phyloP scores from a whole-genome alignment of 2,113 vertebrate species.

The Clarias macrocephalus region DNA sequence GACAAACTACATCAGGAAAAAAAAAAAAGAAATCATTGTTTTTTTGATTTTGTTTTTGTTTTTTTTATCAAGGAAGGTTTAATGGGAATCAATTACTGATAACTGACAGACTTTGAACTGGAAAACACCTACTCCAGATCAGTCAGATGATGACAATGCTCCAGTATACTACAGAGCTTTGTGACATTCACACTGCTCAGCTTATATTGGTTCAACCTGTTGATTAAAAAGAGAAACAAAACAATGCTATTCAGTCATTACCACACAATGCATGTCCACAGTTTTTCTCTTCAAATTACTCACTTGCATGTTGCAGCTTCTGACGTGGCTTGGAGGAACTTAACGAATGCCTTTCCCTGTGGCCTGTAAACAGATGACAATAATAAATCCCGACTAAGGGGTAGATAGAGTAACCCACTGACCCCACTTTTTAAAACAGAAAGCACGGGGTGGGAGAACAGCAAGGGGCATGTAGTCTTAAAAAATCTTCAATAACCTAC shows the following conservation, averaged over 20 bases:
- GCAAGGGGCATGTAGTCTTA: background rate
- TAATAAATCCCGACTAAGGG: background rate
- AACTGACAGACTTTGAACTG: background rate
- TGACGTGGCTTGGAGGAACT: conserved; percentile 55
- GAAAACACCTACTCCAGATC: conserved; percentile 63
- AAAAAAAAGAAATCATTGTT: background rate
- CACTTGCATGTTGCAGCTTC: conserved; percentile 66
- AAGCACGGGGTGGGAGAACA: background rate
- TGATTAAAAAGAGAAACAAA: background rate
- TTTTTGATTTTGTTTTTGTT: too few species aligned
- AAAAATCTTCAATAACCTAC: background rate
- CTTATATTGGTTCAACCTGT: conserved; percentile 66
- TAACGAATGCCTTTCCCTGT: conserved; percentile 61
- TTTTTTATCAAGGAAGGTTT: background rate
- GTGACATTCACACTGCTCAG: conserved; percentile 52
- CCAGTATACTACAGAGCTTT: conserved; percentile 60
- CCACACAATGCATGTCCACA: background rate
- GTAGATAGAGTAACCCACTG: background rate
- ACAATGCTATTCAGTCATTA: background rate
- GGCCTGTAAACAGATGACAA: conserved; percentile 48
- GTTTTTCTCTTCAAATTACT: conserved; percentile 13
- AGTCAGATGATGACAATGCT: conserved; percentile 57
- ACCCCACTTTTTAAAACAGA: background rate
- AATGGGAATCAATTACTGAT: background rate
- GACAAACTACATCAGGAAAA: conserved; percentile 65